A percentile compares a stretch with the other conserved stretches of the same genome.
Conservation (phyloP, 2,113 vertebrate genomes). For the Helogale parvula region DNA sequence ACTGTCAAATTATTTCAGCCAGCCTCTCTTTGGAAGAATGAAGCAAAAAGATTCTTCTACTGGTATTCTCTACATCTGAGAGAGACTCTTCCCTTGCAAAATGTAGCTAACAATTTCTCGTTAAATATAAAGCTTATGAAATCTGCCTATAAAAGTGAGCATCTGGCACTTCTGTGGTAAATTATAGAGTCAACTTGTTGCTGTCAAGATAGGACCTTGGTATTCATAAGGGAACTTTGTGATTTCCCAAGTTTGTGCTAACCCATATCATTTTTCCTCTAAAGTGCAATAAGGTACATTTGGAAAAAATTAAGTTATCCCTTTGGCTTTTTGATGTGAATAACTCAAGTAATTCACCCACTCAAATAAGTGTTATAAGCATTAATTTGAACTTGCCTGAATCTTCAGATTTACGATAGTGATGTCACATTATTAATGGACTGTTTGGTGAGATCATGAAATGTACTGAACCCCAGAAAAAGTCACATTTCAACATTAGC, state of each 20-base stretch:
- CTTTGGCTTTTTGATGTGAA: constrained; percentile 29
- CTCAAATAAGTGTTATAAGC: constrained; percentile 35
- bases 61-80: constrained; percentile 39
- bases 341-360: constrained; percentile 42
- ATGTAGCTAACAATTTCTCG: constrained; percentile 24
- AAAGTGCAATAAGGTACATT: not conserved
- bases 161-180: constrained; percentile 50
- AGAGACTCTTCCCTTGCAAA: constrained; percentile 37
- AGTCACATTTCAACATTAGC: not conserved
- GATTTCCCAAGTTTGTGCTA: constrained; percentile 39
- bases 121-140: constrained; percentile 47
- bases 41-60: constrained; percentile 29
- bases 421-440: not conserved
- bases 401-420: constrained; percentile 7
- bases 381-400: constrained; percentile 25
- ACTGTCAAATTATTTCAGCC: constrained; percentile 31
- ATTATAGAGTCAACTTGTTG: constrained; percentile 43
- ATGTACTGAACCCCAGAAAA: not conserved
- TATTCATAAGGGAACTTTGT: not conserved
- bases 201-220: constrained; percentile 46
- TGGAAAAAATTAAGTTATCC: not conserved
- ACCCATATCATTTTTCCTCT: constrained; percentile 8
- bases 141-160: constrained; percentile 49
- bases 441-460: not conserved
- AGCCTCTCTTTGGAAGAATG: constrained; percentile 28